phyloP scores from a whole-genome alignment of 2,797 vertebrate species.

The Artibeus lituratus region DNA sequence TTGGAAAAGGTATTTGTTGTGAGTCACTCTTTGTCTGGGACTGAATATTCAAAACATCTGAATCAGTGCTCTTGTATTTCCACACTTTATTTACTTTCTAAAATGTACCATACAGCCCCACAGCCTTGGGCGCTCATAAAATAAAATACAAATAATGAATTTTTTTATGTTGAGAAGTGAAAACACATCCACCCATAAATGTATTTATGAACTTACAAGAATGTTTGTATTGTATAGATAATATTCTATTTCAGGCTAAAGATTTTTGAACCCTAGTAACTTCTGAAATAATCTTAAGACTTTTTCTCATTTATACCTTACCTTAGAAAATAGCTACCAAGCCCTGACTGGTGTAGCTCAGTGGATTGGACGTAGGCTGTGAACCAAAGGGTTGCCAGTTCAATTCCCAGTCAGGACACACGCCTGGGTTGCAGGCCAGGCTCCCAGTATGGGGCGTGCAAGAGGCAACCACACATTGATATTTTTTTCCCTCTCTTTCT shows the following conservation, averaged over 20 bases:
- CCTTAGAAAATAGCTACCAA: conserved; percentile 1
- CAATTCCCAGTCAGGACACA: too few species aligned
- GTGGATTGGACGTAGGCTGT: too few species aligned
- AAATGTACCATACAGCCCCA: not conserved
- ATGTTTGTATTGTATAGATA: not conserved
- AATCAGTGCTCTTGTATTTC: conserved; percentile 54
- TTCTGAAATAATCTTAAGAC: not conserved
- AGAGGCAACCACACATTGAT: too few species aligned
- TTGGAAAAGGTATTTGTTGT: conserved; percentile 73
- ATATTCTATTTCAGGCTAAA: conserved; percentile 24
- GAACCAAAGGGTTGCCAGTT: too few species aligned
- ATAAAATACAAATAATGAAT: conserved; percentile 11
- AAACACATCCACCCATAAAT: not conserved
- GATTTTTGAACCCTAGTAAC: not conserved
- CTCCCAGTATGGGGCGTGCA: too few species aligned
- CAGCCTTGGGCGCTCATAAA: not conserved
- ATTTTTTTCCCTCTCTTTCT: too few species aligned
- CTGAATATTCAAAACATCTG: conserved; percentile 68
- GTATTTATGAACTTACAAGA: conserved; percentile 9
- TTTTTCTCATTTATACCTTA: conserved; percentile 25
- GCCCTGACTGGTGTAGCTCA: too few species aligned
- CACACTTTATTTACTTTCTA: conserved; percentile 23
- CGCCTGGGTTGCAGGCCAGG: too few species aligned
- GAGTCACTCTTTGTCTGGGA: conserved; percentile 76
- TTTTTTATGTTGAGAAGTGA: not conserved